These are phyloP conservation scores for Delichon dasypus DNA, from an alignment of 2,797 vertebrate species.

Conservation along the genomic window DNA sequence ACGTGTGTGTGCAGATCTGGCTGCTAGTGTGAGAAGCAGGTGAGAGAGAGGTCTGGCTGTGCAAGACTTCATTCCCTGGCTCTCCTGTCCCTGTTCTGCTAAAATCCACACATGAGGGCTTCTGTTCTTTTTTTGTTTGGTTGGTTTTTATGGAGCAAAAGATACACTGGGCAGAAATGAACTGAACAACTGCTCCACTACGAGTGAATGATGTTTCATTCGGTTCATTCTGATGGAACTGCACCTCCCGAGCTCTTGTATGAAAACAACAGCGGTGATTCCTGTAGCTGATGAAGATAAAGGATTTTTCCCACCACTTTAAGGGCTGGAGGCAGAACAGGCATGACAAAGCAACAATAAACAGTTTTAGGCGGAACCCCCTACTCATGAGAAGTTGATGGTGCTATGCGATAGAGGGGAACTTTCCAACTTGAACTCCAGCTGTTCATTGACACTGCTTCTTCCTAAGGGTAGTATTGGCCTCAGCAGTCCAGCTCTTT, in stretches of 20 bases:
- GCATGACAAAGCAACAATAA: background rate
- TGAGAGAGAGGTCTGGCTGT: slow-evolving; percentile 47
- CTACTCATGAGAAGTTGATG: background rate
- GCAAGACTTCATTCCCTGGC: slow-evolving; percentile 48
- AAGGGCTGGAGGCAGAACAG: background rate
- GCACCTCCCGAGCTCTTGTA: background rate
- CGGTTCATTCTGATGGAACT: background rate
- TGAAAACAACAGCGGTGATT: background rate
- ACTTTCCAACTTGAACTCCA: background rate
- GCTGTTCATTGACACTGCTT: background rate
- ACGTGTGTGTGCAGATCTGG: slow-evolving; percentile 32
- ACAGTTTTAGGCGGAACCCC: background rate
- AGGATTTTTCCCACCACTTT: background rate
- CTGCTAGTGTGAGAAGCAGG: slow-evolving; percentile 55
- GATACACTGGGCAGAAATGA: slow-evolving; percentile 16
- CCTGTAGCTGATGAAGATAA: background rate
- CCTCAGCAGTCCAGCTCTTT: background rate
- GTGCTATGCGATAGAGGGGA: slow-evolving; percentile 23
- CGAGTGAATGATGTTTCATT: background rate
- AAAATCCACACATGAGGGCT: slow-evolving; percentile 47
- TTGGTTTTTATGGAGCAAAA: slow-evolving; percentile 14
- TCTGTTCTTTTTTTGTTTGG: background rate
- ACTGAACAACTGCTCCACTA: background rate
- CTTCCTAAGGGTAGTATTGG: background rate
- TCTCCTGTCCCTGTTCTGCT: slow-evolving; percentile 56